Evolutionary conservation across 2,888 invertebrate species (phyloP), one percentile per base, ranked within the genome.

Genomic region (Colletes collaris): DNA sequence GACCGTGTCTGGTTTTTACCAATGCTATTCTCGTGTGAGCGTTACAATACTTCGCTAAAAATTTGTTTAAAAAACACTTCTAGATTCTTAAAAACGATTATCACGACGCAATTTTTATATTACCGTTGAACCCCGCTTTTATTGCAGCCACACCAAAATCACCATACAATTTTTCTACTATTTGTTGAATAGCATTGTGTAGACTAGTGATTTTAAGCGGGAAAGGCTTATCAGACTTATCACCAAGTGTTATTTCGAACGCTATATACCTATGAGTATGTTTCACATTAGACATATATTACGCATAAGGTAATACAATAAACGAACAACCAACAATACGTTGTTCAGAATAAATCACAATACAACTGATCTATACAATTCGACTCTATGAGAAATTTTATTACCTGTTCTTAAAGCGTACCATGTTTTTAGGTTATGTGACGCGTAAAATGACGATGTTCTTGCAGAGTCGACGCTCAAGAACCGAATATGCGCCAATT

Each of bases 131-230:
- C 37, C 97, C 97, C 72, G 95, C 93, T 89, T 95, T 95, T 7
- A 96, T 94, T 1, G 96, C 94, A 8, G 96, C 97, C 49, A 94
- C 93, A 10, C 97, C 97, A 91, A 96, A 97, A 89, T 97, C 96
- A 0, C 97, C 97, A 92, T 96, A 96, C 72, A 96, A 90, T 88
- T 95, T 95, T 88, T 96, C 95, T 13, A 97, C 95, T 92, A 95
- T 95, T 37, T 93, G 93, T 19, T 95, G 89, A 64, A 97, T 92
- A 0, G 95, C 94, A 63, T 94, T 92, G 83, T 95, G 94, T 52
- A 96, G 93, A 77, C 94, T 93, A 56, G 92, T 93, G 0, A 94
- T 93, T 86, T 94, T 95, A 27, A 96, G 86, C 16, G 90, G 87
- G 16, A 95, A 91, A 27, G 94, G 93, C 80, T 93, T 93, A 55